Percentiles rank a stretch among this genome's conserved stretches.
Conservation (phyloP, 2,113 vertebrate genomes). For the Rhineura floridana region DNA sequence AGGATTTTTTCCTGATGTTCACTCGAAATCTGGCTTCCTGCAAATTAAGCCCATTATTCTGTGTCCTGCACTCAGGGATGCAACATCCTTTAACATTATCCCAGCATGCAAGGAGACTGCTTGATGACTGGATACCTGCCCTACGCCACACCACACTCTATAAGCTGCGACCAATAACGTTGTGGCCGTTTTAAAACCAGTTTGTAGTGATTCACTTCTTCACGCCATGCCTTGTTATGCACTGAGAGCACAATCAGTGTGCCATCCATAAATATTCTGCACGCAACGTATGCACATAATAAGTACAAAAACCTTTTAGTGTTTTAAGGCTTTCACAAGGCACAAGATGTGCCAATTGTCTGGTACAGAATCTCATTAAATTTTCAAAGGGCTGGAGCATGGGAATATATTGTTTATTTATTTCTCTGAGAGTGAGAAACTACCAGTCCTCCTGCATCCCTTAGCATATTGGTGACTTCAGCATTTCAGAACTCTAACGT, state of each 20-base stretch:
- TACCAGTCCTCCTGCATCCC: conserved; percentile 19
- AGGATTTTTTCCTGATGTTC: too few species aligned
- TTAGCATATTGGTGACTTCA: conserved; percentile 42
- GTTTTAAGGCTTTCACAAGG: conserved; percentile 46
- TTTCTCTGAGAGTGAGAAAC: conserved; percentile 42
- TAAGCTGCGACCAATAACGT: too few species aligned
- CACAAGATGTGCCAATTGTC: conserved; percentile 9
- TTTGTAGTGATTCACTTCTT: too few species aligned
- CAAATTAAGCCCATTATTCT: too few species aligned
- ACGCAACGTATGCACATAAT: conserved; percentile 25
- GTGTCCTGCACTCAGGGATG: too few species aligned
- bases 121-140: too few species aligned
- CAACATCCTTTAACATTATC: too few species aligned
- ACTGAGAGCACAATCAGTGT: conserved; percentile 29
- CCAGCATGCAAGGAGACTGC: too few species aligned
- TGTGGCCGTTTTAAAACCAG: too few species aligned
- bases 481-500: conserved; percentile 43
- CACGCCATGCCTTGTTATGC: not conserved
- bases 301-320: conserved; percentile 30
- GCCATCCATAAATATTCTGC: conserved; percentile 45
- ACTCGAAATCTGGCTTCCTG: too few species aligned
- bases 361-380: conserved; percentile 50
- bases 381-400: conserved; percentile 32
- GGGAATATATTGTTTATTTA: conserved; percentile 40
- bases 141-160: too few species aligned